Base-by-base conservation (phyloP, 2,797 vertebrate species). In the Chelon labrosus region DNA sequence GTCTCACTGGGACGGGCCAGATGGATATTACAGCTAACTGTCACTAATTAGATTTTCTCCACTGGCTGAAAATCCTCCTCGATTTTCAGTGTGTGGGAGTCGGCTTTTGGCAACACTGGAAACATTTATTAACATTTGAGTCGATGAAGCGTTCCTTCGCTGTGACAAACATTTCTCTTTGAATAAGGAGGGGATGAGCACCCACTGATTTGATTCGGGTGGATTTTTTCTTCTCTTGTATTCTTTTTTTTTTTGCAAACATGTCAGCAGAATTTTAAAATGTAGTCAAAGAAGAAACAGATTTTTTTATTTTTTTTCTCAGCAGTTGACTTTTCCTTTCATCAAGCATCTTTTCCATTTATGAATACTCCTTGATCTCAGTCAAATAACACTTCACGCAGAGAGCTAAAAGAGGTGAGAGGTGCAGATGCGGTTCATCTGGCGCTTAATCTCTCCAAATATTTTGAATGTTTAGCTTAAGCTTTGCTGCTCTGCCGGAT, bases 11-110 rank as follows among this genome's bases (percentile, higher is more conserved):
- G 75, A 68, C 25, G 50, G 66, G 61, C 73, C 82, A 90, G 85
- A 83, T 80, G 84, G 82, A 82, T 73, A 86, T 85, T 73, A 89
- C 76, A 62, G 63, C 83, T 83, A 88, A 89, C 85, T 82, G 79
- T 82, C 83, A 80, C 81, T 90, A 92, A 91, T 91, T 86, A 59
- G 76, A 91, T 89, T 92, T 85, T 88, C 85, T 91, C 75, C 79
- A 72, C 82, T 73, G 73, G 84, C 83, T 85, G 68, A 90, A 87
- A 89, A 85, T 82, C 69, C 80, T 84, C 74, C 71, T 70, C 22
- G 61, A 72, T 72, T 82, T 79, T 75, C 42, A 73, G 65, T 50
- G 35, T 37, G 87, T 86, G 81, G 86, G 87, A 88, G 85, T 79
- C 65, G 75, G 69, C 77, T 71, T 83, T 82, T 79, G 70, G 85